Evolutionary conservation across 2,797 vertebrate species (phyloP).

Genomic region (Gymnocypris eckloni): DNA sequence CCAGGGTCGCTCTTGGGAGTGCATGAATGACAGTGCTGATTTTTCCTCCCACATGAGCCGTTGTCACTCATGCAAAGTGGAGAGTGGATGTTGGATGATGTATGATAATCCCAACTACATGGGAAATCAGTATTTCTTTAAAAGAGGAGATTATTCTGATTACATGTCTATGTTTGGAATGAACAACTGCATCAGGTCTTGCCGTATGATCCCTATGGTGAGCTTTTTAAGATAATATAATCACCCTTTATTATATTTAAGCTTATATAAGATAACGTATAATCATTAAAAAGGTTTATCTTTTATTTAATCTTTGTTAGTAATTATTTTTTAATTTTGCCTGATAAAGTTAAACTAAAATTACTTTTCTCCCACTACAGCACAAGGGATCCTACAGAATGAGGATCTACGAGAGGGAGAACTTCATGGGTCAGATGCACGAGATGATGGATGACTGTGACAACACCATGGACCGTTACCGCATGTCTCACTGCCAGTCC

Average conservation of each 20-base stretch:
- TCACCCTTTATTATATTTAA: too few species aligned
- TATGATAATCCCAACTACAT: conserved; percentile 66
- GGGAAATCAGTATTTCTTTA: conserved; percentile 63
- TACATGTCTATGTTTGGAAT: conserved; percentile 60
- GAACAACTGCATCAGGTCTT: conserved; percentile 58
- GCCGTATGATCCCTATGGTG: conserved; percentile 58
- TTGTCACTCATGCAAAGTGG: conserved; percentile 61
- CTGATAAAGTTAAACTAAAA: background rate
- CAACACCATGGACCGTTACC: conserved; percentile 47
- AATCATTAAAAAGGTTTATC: background rate
- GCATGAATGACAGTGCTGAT: conserved; percentile 48
- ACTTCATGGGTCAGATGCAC: conserved; percentile 57
- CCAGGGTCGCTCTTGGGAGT: conserved; percentile 59
- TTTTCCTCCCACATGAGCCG: conserved; percentile 58
- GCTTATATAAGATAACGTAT: background rate
- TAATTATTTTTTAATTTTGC: background rate
- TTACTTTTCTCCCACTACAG: conserved; percentile 30
- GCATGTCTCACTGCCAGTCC: conserved; percentile 51
- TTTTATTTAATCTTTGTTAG: too few species aligned
- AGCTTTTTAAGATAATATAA: background rate
- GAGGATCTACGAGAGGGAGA: conserved; percentile 60
- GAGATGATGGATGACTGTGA: conserved; percentile 59
- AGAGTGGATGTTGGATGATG: conserved; percentile 65
- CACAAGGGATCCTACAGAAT: conserved; percentile 56
- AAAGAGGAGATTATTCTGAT: conserved; percentile 66